phyloP scores from a whole-genome alignment of 2,888 invertebrate species.

The Oscheius sp. region DNA sequence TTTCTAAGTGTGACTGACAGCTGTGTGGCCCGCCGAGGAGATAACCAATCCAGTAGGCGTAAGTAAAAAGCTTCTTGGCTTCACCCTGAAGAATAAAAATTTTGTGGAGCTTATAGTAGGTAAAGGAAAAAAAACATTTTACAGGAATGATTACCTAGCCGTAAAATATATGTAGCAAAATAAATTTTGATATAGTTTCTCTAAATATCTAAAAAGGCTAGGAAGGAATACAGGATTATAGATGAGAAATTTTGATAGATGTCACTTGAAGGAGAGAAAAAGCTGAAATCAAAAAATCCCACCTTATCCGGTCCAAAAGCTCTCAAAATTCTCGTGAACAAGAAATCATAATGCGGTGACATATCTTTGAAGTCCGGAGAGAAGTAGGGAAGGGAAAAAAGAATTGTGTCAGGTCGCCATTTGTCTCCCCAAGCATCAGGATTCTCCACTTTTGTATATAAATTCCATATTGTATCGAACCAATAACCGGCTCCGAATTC shows the following conservation, averaged over 20 bases:
- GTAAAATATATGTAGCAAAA: background rate
- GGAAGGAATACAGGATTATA: too few species aligned
- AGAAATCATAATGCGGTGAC: slow-evolving; percentile 37
- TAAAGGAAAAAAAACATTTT: background rate
- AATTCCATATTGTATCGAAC: slow-evolving; percentile 41
- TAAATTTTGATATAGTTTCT: too few species aligned
- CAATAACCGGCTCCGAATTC: slow-evolving; percentile 35
- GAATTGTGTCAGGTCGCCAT: slow-evolving; percentile 19
- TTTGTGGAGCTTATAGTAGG: background rate
- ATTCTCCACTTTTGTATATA: slow-evolving; percentile 44
- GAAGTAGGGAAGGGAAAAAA: slow-evolving; percentile 17
- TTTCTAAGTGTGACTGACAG: slow-evolving; percentile 38
- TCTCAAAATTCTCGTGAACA: slow-evolving; percentile 46
- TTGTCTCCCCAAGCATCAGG: slow-evolving; percentile 36
- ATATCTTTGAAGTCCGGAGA: slow-evolving; percentile 37
- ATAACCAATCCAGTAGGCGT: slow-evolving; percentile 23
- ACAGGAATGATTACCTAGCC: too few species aligned
- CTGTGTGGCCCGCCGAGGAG: slow-evolving; percentile 30
- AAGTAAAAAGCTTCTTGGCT: background rate
- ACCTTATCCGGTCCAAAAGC: slow-evolving; percentile 40
- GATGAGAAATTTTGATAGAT: too few species aligned
- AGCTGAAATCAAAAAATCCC: too few species aligned
- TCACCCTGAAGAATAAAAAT: background rate
- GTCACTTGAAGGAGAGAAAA: too few species aligned
- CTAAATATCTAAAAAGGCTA: too few species aligned